Evolutionary conservation across 2,888 invertebrate species (phyloP).

Genomic region (Iphiclides podalirius): DNA sequence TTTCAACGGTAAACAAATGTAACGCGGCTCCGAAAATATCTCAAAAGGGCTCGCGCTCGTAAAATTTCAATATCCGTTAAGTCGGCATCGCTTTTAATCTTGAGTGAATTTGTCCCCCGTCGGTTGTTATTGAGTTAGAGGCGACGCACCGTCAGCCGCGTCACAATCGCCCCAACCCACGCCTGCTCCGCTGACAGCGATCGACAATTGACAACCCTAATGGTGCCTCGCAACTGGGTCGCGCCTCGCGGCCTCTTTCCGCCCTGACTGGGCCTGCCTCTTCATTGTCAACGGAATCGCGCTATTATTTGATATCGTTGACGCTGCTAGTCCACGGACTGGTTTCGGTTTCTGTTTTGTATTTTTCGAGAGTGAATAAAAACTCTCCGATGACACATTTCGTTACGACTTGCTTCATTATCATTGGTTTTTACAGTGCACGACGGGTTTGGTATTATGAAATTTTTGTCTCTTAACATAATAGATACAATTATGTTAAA

Average conservation of each 20-base stretch:
- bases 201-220: constrained; percentile 41
- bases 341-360: background rate
- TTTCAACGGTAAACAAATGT: constrained; percentile 22
- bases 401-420: background rate
- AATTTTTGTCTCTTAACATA: no score
- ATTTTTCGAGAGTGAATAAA: no score
- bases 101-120: constrained; percentile 47
- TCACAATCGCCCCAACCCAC: constrained; percentile 28
- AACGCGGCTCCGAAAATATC: constrained; percentile 40
- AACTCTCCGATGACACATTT: no score
- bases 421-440: no score
- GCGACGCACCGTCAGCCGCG: no score
- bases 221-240: constrained; percentile 20
- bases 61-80: constrained; percentile 59
- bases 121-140: constrained; percentile 37
- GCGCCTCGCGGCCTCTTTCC: constrained; percentile 18
- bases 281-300: constrained; percentile 22
- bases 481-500: no score
- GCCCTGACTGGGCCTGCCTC: constrained; percentile 17
- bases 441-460: no score
- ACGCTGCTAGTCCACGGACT: no score
- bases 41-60: constrained; percentile 42
- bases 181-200: constrained; percentile 39
- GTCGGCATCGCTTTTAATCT: constrained; percentile 49
- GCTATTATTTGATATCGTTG: background rate